Evolutionary conservation across 1,140 invertebrate genomes (phyloP).

Genomic region (Drosophila melanogaster): Release_6_plus_ISO1_MT NT_037436.4:20561001-20561500

Average conservation of each 20-base stretch:
- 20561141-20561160: conserved; percentile 15
- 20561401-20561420: conserved; percentile 36
- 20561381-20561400: conserved; percentile 48
- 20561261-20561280: conserved; percentile 60
- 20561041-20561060: background rate
- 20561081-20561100: background rate
- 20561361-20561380: conserved; percentile 25
- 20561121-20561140: conserved; percentile 7
- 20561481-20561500: conserved; percentile 31
- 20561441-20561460: conserved; percentile 73
- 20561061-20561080: background rate
- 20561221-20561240: conserved; percentile 6
- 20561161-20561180: conserved; percentile 25
- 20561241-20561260: conserved; percentile 27
- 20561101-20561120: background rate
- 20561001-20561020: background rate
- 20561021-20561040: background rate
- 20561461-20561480: conserved; percentile 58
- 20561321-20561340: conserved; percentile 57
- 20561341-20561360: conserved; percentile 54
- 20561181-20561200: conserved; percentile 14
- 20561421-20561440: conserved; percentile 41
- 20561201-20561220: conserved; percentile 26
- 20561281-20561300: conserved; percentile 44
- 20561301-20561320: conserved; percentile 45